Evolutionary conservation across 2,797 vertebrate genomes (phyloP).

Genomic region (Danio albolineatus): DNA sequence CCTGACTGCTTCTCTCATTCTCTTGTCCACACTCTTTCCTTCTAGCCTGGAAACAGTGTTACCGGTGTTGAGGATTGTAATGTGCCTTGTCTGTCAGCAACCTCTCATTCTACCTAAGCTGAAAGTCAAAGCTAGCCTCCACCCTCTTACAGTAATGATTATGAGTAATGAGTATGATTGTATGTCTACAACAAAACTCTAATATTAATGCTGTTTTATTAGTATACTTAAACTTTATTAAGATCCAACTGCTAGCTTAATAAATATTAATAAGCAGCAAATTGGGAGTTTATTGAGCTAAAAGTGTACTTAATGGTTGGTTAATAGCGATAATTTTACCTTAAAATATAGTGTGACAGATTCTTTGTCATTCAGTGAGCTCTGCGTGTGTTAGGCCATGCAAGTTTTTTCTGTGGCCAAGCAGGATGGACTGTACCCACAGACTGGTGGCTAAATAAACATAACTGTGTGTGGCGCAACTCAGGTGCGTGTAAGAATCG

Average conservation of each 20-base stretch:
- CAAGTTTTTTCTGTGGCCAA: slow-evolving; percentile 56
- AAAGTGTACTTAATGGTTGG: too few relatives aligned
- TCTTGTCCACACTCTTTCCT: slow-evolving; percentile 32
- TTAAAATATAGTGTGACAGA: too few relatives aligned
- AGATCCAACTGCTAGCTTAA: too few relatives aligned
- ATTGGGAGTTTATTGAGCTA: too few relatives aligned
- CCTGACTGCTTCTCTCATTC: slow-evolving; percentile 35
- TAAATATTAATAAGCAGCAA: too few relatives aligned
- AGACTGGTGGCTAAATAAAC: slow-evolving; percentile 69
- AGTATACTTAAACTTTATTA: too few relatives aligned
- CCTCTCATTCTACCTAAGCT: slow-evolving; percentile 58
- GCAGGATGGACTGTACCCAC: slow-evolving; percentile 56
- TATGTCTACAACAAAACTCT: not conserved
- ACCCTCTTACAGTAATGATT: not conserved
- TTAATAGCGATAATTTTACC: too few relatives aligned
- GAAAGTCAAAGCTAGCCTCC: slow-evolving; percentile 19
- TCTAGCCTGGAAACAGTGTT: slow-evolving; percentile 51
- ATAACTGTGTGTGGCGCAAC: slow-evolving; percentile 72
- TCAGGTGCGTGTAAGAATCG: slow-evolving; percentile 41
- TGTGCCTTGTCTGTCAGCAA: slow-evolving; percentile 67
- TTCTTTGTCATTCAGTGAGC: slow-evolving; percentile 32
- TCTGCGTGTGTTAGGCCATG: slow-evolving; percentile 18
- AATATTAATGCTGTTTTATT: not conserved
- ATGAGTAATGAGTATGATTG: not conserved
- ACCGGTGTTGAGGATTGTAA: slow-evolving; percentile 53